Conservation (phyloP, 1,140 invertebrate species). For the Meloidogyne floridensis region DNA sequence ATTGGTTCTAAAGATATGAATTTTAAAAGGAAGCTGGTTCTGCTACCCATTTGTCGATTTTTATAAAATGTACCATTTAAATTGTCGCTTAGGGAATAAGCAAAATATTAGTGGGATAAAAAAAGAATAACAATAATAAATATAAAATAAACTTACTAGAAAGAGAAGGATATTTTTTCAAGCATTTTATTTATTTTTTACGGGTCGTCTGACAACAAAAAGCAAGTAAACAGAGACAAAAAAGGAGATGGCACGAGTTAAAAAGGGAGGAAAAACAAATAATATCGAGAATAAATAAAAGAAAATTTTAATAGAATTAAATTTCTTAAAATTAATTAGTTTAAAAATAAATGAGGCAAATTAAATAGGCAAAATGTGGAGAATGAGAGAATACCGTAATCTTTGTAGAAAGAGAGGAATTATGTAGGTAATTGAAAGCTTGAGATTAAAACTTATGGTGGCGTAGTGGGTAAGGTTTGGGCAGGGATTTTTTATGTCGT, state of each 20-base stretch:
- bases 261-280: not conserved
- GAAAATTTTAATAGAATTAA: not conserved
- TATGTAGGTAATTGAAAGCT: no score
- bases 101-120: not conserved
- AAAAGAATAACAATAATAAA: not conserved
- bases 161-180: not conserved
- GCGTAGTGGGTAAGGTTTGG: no score
- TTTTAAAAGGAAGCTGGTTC: no score
- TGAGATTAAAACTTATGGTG: no score
- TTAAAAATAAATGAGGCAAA: no score
- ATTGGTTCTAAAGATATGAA: no score
- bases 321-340: no score
- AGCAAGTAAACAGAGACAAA: not conserved
- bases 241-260: not conserved
- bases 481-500: no score
- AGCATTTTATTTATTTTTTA: no score
- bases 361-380: no score
- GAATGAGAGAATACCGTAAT: no score
- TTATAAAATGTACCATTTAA: not conserved
- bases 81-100: not conserved
- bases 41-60: not conserved
- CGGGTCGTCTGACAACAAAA: not conserved
- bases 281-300: not conserved
- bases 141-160: not conserved
- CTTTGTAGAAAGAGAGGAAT: no score